Evolutionary conservation across 2,888 invertebrate species (phyloP).

Genomic region (Cryptus viduatorius): DNA sequence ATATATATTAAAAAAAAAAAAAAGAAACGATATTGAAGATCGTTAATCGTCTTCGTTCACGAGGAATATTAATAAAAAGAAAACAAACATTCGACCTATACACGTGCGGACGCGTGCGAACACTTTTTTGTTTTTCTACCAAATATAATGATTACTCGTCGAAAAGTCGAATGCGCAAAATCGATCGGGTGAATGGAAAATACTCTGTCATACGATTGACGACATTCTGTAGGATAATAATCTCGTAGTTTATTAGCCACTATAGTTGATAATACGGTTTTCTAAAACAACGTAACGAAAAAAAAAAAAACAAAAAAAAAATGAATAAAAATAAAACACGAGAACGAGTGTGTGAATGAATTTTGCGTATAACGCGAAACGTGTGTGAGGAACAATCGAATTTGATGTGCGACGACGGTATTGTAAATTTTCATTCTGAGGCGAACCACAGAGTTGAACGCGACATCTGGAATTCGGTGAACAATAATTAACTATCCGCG

Average conservation of each 20-base stretch:
- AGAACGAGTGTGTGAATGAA: slow-evolving; percentile 27
- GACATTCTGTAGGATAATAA: slow-evolving; percentile 53
- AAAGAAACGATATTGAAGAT: slow-evolving; percentile 9
- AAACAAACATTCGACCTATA: not conserved
- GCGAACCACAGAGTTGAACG: not conserved
- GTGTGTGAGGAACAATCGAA: slow-evolving; percentile 23
- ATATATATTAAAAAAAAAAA: slow-evolving; percentile 1
- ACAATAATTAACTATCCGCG: not conserved
- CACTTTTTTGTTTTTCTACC: slow-evolving; percentile 39
- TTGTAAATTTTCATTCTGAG: slow-evolving; percentile 21
- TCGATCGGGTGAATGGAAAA: slow-evolving; percentile 20
- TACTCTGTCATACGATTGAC: slow-evolving; percentile 41
- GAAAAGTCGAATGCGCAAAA: slow-evolving; percentile 20
- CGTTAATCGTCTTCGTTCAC: slow-evolving; percentile 15
- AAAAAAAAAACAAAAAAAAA: slow-evolving; percentile 39
- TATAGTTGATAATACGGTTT: slow-evolving; percentile 64
- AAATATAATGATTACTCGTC: slow-evolving; percentile 30
- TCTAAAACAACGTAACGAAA: slow-evolving; percentile 18
- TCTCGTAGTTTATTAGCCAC: slow-evolving; percentile 49
- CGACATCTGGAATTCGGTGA: not conserved
- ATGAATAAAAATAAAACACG: not conserved
- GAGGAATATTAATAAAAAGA: not conserved
- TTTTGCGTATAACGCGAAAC: slow-evolving; percentile 13
- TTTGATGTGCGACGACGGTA: slow-evolving; percentile 5
- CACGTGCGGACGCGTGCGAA: not conserved